Evolutionary conservation across 2,113 vertebrate genomes (phyloP), one percentile per base, ranked within the genome.

Genomic region (Genyomyrus donnyi): DNA sequence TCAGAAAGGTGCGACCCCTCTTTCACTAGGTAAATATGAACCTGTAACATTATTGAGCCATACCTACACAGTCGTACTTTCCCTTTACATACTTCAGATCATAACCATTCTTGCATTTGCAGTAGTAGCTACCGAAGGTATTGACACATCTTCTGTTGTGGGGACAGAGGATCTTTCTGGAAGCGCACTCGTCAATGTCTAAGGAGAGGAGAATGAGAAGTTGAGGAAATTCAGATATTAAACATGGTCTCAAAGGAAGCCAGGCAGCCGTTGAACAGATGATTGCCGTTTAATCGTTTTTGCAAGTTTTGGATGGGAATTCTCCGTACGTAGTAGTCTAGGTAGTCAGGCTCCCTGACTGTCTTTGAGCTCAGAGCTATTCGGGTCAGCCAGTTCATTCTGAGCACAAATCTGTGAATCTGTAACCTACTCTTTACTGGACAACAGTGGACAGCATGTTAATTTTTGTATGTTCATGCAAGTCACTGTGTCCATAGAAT

Each of bases 41-140:
- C 62, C n/a, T 66, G 62, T 27, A 66, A 31, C 62, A 70, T 70
- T 70, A 31, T 70, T 13, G 62, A 50, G 85, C 50, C 49, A 27
- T 35, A 99, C 98, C 98, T 93, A 96, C 91, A 89, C 98, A 99
- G 90, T 96, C 97, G 90, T 98, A 98, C 95, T 87, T 97, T 52
- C 95, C 93, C 0, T 92, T 91, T 88, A 95, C 4, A 1, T 98
- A 97, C 93, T 97, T 97, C 62, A 99, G 96, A 58, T 99, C 97
- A 5, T 96, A 98, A 50, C 98, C 98, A 49, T 92, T 93, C 90
- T 97, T 97, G 89, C 98, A 99, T 91, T 97, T 99, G 97, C 98
- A 99, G 93, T 95, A 98, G 94, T 97, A 99, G 93, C 97, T 99
- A 83, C 98, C 98, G 90, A 99, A 99, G 0, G 98, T 99, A 94